A percentile compares a stretch with the other conserved stretches of the same genome.
These are phyloP conservation scores for Episyrphus balteatus DNA, from an alignment of 1,140 invertebrate genomes.

Conservation along the genomic window DNA sequence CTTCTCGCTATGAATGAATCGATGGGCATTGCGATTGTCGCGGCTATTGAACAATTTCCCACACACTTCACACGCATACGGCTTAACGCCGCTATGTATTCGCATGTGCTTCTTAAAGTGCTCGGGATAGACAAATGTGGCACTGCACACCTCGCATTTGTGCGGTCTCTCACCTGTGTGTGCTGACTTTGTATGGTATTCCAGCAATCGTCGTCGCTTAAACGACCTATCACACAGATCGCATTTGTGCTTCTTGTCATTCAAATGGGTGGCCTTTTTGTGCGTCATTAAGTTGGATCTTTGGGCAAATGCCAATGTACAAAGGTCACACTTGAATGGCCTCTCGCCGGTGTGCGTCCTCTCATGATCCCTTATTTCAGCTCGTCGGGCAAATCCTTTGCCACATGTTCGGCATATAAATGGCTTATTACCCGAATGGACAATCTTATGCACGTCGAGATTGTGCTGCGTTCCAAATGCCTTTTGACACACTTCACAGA, in stretches of 20 bases:
- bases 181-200: slow-evolving; percentile 70
- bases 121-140: slow-evolving; percentile 73
- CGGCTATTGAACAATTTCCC: slow-evolving; percentile 73
- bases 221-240: slow-evolving; percentile 59
- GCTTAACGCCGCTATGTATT: slow-evolving; percentile 70
- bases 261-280: slow-evolving; percentile 63
- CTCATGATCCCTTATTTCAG: slow-evolving; percentile 66
- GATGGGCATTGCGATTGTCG: slow-evolving; percentile 74
- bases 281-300: slow-evolving; percentile 70
- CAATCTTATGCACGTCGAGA: slow-evolving; percentile 57
- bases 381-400: slow-evolving; percentile 62
- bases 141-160: slow-evolving; percentile 58
- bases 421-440: slow-evolving; percentile 49
- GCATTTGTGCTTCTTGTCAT: slow-evolving; percentile 63
- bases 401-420: slow-evolving; percentile 57
- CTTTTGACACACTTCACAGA: slow-evolving; percentile 66
- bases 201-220: slow-evolving; percentile 58
- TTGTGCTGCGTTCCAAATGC: slow-evolving; percentile 64
- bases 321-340: slow-evolving; percentile 70
- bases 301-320: slow-evolving; percentile 65
- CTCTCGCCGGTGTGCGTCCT: slow-evolving; percentile 58
- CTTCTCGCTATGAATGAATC: slow-evolving; percentile 74
- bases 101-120: slow-evolving; percentile 72
- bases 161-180: slow-evolving; percentile 71
- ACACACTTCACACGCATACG: slow-evolving; percentile 72